Percentiles rank a stretch among this genome's conserved stretches.
Conservation (phyloP, 2,113 vertebrate genomes). For the Pachypanchax playfairii region DNA sequence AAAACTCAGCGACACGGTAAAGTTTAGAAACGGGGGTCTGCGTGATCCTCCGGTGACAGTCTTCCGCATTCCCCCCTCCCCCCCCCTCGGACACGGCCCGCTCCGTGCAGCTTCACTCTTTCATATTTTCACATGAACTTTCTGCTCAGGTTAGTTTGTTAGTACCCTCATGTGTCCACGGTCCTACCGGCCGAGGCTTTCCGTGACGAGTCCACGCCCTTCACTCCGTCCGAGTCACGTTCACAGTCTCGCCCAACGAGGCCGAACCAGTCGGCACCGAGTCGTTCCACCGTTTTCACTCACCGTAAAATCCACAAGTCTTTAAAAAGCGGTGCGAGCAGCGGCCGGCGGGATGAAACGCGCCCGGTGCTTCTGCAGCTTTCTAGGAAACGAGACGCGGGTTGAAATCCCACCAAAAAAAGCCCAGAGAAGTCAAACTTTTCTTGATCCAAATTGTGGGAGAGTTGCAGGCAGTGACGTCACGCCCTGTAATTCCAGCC, state of each 20-base stretch:
- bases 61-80: constrained; percentile 76
- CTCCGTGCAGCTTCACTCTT: constrained; percentile 15
- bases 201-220: constrained; percentile 77
- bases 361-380: too few relatives aligned
- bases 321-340: too few relatives aligned
- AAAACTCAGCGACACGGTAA: constrained; percentile 28
- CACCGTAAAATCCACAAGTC: too few relatives aligned
- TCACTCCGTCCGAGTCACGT: constrained; percentile 51
- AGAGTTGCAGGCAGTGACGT: constrained; percentile 84
- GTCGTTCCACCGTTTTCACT: not conserved
- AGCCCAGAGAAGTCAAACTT: constrained; percentile 79
- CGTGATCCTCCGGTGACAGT: constrained; percentile 54
- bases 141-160: constrained; percentile 35
- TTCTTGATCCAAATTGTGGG: constrained; percentile 79
- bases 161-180: constrained; percentile 31
- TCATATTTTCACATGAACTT: too few relatives aligned
- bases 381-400: constrained; percentile 74
- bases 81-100: too few relatives aligned
- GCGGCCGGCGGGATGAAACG: too few relatives aligned
- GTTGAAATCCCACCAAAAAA: constrained; percentile 76
- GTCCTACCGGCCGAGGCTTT: constrained; percentile 32
- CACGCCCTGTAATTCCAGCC: constrained; percentile 81
- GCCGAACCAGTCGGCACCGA: constrained; percentile 49
- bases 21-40: constrained; percentile 24
- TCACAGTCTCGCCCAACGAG: constrained; percentile 42